Percentiles rank a stretch among this genome's conserved stretches.
Evolutionary conservation across 1,140 invertebrate genomes (phyloP).

Genomic region (Drosophila bifasciata): DNA sequence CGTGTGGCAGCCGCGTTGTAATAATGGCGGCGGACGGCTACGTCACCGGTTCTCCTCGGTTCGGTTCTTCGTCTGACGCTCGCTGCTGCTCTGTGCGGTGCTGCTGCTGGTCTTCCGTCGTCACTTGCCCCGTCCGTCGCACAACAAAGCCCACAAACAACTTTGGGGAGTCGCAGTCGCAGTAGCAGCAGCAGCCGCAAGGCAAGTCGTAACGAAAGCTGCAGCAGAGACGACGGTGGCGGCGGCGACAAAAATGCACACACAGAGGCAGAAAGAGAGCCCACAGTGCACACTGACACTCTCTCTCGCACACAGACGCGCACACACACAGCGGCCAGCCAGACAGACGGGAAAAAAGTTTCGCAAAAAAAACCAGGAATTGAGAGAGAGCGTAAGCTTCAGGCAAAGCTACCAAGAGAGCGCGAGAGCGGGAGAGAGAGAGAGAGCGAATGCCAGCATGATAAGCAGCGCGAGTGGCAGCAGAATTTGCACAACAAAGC

Average conservation of each 20-base stretch:
- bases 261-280: constrained; percentile 49
- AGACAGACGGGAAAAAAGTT: constrained; percentile 61
- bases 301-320: constrained; percentile 48
- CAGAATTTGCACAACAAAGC: constrained; percentile 81
- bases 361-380: constrained; percentile 62
- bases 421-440: constrained; percentile 24
- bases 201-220: constrained; percentile 74
- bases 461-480: constrained; percentile 67
- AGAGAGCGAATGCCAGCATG: constrained; percentile 21
- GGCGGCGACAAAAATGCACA: constrained; percentile 74
- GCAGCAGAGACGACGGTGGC: constrained; percentile 46
- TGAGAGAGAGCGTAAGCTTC: constrained; percentile 20
- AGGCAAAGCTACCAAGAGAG: constrained; percentile 9
- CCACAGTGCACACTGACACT: constrained; percentile 60
- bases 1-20: constrained; percentile 79
- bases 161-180: constrained; percentile 75
- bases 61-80: constrained; percentile 73
- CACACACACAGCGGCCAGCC: constrained; percentile 40
- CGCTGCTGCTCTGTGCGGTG: constrained; percentile 53
- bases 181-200: constrained; percentile 36
- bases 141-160: constrained; percentile 80
- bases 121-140: constrained; percentile 50
- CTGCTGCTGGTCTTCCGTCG: constrained; percentile 67
- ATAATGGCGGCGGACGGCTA: constrained; percentile 83
- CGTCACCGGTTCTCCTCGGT: constrained; percentile 81